Evolutionary conservation across 2,888 invertebrate species (phyloP), one percentile per base, ranked within the genome.

Genomic region (Lagria hirta): DNA sequence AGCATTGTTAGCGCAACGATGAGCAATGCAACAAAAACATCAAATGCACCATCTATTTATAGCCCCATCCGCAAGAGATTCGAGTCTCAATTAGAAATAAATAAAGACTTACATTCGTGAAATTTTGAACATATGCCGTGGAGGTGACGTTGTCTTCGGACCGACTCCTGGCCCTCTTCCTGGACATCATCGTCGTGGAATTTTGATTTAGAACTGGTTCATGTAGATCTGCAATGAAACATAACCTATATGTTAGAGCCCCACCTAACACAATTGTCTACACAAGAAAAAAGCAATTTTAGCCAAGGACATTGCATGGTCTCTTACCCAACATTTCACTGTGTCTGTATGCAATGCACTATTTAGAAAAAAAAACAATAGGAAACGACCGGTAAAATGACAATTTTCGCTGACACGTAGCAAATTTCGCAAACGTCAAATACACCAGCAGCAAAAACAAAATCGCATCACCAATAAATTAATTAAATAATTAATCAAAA

Each of bases 91-190:
- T n/a, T n/a, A n/a, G n/a, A 18, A 27, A 26, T 15, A 24, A 14
- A 12, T 8, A 6, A 4, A 23, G 7, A 57, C 60, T 58, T 54
- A 60, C 60, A 42, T 51, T 49, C 14, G 49, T 47, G 13, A 60
- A 14, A 8, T 52, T 48, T 38, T 58, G 58, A 30, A 58, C 43
- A 30, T 52, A 40, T 20, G 40, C 43, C 4, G 48, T 22, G 4
- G 48, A 33, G 17, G 57, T 50, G 37, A 64, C 49, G 16, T 63
- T 57, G 33, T 70, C 69, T 54, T 70, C 70, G 5, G 70, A 70
- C 37, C 66, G 64, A 54, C 70, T 71, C 54, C 70, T 64, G 7
- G 68, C 67, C 44, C 71, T 61, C 63, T 72, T 72, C 47, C 72
- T 64, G 18, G 71, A 70, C 71, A 71, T 71, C 32, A 52, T 50